phyloP scores from a whole-genome alignment of 2,113 vertebrate genomes.

The Mesitornis unicolor region DNA sequence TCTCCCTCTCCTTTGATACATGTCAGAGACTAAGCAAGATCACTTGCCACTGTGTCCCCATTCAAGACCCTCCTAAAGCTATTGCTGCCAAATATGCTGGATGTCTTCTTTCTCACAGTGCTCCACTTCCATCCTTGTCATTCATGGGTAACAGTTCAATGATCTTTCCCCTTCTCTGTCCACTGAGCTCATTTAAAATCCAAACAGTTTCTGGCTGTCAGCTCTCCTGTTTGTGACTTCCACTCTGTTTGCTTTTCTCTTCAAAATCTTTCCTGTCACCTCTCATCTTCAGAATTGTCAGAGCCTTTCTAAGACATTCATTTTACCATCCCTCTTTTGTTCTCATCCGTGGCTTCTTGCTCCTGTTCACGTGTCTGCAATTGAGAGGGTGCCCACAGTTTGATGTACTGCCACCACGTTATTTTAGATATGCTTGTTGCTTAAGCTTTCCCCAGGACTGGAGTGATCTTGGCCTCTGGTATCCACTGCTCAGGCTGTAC shows the following conservation, averaged over 20 bases:
- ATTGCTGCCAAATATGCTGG: conserved; percentile 25
- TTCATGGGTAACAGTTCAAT: conserved; percentile 70
- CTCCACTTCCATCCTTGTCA: conserved; percentile 60
- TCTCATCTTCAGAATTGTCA: conserved; percentile 57
- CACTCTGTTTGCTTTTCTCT: conserved; percentile 41
- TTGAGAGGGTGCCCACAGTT: neutral
- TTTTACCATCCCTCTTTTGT: neutral
- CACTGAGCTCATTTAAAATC: conserved; percentile 71
- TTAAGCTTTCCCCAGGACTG: neutral
- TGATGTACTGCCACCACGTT: neutral
- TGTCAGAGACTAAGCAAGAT: conserved; percentile 26
- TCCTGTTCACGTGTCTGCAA: neutral
- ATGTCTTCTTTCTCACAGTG: conserved; percentile 5
- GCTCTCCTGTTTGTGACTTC: conserved; percentile 58
- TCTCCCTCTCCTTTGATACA: conserved; percentile 2
- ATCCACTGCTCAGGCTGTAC: neutral
- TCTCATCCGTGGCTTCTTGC: neutral
- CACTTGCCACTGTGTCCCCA: neutral
- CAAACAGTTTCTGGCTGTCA: conserved; percentile 70
- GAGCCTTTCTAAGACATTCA: neutral
- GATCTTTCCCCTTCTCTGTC: conserved; percentile 72
- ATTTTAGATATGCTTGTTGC: neutral
- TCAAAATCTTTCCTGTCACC: conserved; percentile 55
- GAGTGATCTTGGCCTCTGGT: neutral
- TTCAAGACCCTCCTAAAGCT: conserved; percentile 22